These are phyloP conservation scores for Melolontha melolontha DNA, from an alignment of 2,888 invertebrate genomes.

Conservation along the genomic window DNA sequence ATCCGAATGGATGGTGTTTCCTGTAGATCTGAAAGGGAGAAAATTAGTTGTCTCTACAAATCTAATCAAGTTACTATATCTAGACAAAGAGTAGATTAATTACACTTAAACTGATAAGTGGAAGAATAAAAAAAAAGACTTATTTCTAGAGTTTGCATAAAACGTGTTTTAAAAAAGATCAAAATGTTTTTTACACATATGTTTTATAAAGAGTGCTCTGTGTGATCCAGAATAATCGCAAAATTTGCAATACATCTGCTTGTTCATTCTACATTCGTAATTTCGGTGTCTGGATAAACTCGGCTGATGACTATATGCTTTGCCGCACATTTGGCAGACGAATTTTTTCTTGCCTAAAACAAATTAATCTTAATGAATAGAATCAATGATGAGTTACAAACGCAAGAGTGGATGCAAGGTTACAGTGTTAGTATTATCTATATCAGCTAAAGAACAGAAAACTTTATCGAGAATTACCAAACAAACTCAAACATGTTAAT, in stretches of 20 bases:
- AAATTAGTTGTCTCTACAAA: too few species aligned
- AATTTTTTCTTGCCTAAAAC: slow-evolving; percentile 27
- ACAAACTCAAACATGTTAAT: too few species aligned
- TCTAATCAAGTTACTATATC: too few species aligned
- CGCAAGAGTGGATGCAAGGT: too few species aligned
- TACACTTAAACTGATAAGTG: too few species aligned
- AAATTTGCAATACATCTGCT: slow-evolving; percentile 73
- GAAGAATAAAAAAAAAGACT: too few species aligned
- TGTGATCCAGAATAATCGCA: slow-evolving; percentile 74
- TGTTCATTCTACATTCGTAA: slow-evolving; percentile 77
- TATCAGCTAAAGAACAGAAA: too few species aligned
- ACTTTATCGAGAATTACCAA: too few species aligned
- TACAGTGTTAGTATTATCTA: too few species aligned
- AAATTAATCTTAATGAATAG: neutral
- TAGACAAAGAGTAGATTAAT: too few species aligned
- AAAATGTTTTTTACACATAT: slow-evolving; percentile 26
- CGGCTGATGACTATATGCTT: slow-evolving; percentile 83
- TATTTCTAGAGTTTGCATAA: slow-evolving; percentile 9
- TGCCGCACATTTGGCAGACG: slow-evolving; percentile 78
- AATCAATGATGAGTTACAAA: neutral
- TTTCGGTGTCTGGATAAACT: slow-evolving; percentile 79
- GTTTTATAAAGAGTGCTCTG: slow-evolving; percentile 67
- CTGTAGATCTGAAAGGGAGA: neutral
- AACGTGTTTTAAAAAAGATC: neutral
- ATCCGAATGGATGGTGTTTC: slow-evolving; percentile 20